phyloP scores from a whole-genome alignment of 1,140 invertebrate species.

The Rhopalosiphum maidis region DNA sequence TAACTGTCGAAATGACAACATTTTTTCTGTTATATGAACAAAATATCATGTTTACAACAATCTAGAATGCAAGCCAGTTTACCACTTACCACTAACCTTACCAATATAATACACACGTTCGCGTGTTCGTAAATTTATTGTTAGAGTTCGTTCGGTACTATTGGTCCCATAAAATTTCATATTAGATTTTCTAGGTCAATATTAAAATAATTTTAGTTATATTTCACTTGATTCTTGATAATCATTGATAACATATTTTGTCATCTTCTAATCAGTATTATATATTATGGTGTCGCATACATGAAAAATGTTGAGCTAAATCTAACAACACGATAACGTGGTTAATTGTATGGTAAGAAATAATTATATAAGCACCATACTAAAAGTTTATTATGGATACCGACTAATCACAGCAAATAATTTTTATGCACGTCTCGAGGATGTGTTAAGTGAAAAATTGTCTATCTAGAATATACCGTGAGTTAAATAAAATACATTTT shows the following conservation, averaged over 20 bases:
- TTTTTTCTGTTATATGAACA: not conserved
- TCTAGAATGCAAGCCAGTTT: not conserved
- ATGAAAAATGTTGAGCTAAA: not conserved
- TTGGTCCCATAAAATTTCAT: not conserved
- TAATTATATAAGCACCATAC: not conserved
- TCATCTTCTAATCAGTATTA: not conserved
- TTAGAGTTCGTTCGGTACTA: not conserved
- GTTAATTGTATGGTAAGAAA: not conserved
- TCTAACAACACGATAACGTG: not conserved
- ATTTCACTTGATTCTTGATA: not conserved
- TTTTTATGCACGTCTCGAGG: not conserved
- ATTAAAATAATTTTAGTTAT: not conserved
- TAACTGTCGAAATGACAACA: not conserved
- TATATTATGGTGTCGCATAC: not conserved
- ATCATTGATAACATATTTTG: not conserved
- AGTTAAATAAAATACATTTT: not conserved
- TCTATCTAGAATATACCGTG: not conserved
- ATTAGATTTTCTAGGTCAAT: not conserved
- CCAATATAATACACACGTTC: not conserved
- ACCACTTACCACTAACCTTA: too few relatives aligned
- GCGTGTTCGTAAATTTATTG: not conserved
- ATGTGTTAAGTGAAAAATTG: not conserved
- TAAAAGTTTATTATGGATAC: not conserved
- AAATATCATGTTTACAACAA: not conserved
- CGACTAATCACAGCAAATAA: not conserved